These are phyloP conservation scores for Hephaestus fuliginosus DNA, from an alignment of 2,797 vertebrate species.

Conservation along the genomic window DNA sequence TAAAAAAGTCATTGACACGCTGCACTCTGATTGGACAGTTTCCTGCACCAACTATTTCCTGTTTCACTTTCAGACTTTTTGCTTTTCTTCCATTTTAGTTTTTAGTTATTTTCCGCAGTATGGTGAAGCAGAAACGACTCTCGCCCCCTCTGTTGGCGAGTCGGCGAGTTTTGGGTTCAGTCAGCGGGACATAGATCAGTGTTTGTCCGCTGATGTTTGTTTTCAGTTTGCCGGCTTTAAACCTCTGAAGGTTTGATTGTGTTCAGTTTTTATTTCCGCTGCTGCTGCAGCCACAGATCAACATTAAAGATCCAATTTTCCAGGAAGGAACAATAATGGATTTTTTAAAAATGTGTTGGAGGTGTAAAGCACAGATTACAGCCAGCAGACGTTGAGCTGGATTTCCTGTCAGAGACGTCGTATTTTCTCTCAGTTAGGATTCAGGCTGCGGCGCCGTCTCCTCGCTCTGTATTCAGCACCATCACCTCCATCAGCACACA, in stretches of 20 bases:
- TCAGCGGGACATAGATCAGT: too few relatives aligned
- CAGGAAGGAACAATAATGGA: too few relatives aligned
- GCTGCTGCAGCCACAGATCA: too few relatives aligned
- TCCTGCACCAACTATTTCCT: too few relatives aligned
- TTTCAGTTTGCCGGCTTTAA: too few relatives aligned
- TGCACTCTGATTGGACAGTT: neutral
- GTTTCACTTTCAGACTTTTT: too few relatives aligned
- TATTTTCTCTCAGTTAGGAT: conserved; percentile 48
- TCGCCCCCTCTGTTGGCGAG: neutral
- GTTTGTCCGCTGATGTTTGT: too few relatives aligned
- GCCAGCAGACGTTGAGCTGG: neutral
- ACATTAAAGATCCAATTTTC: too few relatives aligned
- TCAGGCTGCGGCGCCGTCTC: conserved; percentile 45
- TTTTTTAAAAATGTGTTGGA: neutral
- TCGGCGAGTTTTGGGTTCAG: neutral
- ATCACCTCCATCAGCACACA: conserved; percentile 48
- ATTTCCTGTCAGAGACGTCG: neutral
- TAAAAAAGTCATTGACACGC: too few relatives aligned
- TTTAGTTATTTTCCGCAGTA: neutral
- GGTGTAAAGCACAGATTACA: neutral
- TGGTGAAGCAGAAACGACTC: neutral
- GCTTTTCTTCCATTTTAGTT: neutral
- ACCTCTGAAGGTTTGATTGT: neutral
- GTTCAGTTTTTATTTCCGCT: neutral
- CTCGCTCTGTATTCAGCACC: conserved; percentile 62